Base-by-base conservation (phyloP, 2,797 vertebrate genomes). In the Acanthopagrus latus region DNA sequence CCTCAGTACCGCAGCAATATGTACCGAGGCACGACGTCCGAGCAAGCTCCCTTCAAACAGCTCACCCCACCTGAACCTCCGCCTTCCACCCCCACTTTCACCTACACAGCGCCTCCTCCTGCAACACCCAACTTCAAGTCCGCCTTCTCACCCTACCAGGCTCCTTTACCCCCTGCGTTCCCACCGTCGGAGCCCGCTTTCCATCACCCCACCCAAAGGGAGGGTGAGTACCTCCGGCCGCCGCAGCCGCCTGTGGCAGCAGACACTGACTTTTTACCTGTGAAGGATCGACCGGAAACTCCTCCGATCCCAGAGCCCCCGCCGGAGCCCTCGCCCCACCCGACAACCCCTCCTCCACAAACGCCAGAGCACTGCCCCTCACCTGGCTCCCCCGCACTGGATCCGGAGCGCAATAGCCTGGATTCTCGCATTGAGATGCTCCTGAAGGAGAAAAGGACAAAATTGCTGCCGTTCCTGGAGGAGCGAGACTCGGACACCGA, bases 361-460 rank as follows among this genome's bases (percentile, higher is more conserved):
- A 98, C 97, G 0, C 97, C 97, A 0, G 97, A 98, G 80, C 95
- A 91, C 77, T 97, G 97, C 0, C 96, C 96, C 60, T 97, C 97
- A 3, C 97, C 97, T 0, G 96, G 95, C 76, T 97, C 97, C 0
- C 97, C 97, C 0, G 94, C 96, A 0, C 94, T 95, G 78, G 98
- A 98, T 78, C 91, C 95, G 0, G 97, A 97, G 93, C 96, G 96
- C 83, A 96, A 97, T 91, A 99, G 98, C 93, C 94, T 99, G 92
- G 98, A 99, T 88, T 99, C 98, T 0, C 96, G 98, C 81, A 99
- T 99, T 41, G 98, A 98, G 94, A 99, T 99, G 98, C 96, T 99
- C 83, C 95, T 99, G 80, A 99, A 99, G 93, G 97, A 98, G 89
- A 97, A 98, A 91, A 95, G 96, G 92, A 97, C 97, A 90, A 99